These are phyloP conservation scores for Agrilus mali DNA, from an alignment of 2,888 invertebrate genomes.

Conservation along the genomic window DNA sequence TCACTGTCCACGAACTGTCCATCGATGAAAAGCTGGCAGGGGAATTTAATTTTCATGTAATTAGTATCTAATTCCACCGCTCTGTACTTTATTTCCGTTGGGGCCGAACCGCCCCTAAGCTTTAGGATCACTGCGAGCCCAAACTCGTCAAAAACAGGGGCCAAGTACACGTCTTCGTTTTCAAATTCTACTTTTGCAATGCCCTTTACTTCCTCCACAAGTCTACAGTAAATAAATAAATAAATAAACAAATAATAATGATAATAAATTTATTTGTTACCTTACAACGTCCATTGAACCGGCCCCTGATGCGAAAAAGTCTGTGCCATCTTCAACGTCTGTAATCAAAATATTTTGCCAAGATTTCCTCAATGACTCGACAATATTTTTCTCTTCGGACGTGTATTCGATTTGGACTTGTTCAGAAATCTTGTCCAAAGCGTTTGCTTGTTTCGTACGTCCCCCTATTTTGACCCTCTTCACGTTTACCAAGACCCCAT, in stretches of 20 bases:
- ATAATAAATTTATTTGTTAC: too few relatives aligned
- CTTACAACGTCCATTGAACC: constrained; percentile 95
- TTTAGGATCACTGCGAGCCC: constrained; percentile 51
- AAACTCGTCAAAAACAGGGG: constrained; percentile 78
- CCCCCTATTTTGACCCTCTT: constrained; percentile 31
- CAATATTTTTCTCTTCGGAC: constrained; percentile 57
- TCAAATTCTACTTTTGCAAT: constrained; percentile 61
- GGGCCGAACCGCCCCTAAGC: constrained; percentile 46
- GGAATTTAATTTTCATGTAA: constrained; percentile 73
- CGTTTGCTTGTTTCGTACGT: constrained; percentile 70
- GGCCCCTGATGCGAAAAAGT: constrained; percentile 92
- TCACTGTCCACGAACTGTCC: constrained; percentile 79
- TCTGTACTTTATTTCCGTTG: constrained; percentile 51
- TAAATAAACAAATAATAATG: neutral
- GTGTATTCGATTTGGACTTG: constrained; percentile 49
- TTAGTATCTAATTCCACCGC: constrained; percentile 68
- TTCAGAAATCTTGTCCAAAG: constrained; percentile 55
- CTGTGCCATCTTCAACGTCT: constrained; percentile 64
- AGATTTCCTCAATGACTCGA: constrained; percentile 50
- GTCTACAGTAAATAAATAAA: constrained; percentile 28
- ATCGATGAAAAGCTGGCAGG: constrained; percentile 83
- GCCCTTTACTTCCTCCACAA: constrained; percentile 88
- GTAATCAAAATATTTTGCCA: constrained; percentile 79
- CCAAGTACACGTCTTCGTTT: constrained; percentile 89
- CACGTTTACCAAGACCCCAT: constrained; percentile 56